Evolutionary conservation across 2,113 vertebrate species (phyloP), one percentile per base, ranked within the genome.

Genomic region (Coracopsis vasa): DNA sequence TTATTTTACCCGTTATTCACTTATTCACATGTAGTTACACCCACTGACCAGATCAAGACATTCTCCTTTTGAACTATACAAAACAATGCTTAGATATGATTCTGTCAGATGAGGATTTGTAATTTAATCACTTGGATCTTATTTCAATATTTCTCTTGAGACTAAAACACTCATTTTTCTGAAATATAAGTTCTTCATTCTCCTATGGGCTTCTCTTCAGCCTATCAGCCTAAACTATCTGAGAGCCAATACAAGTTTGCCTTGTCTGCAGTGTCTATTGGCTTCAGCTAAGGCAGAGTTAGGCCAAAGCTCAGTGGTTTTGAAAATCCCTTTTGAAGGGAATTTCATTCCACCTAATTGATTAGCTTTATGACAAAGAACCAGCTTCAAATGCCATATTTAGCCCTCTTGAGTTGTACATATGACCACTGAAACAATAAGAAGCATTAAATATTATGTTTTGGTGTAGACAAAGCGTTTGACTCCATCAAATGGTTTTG

Each of bases 261-360:
- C 83, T 21, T 89, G 35, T 61, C 54, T 86, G 84, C 31, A 81
- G 33, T 25, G 15, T 50, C 33, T 44, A 2, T 51, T 16, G 17
- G 4, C 42, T 78, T 67, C 73, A 75, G 78, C 13, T 51, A 80
- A 70, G 50, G 20, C 47, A 79, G 61, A 9, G 29, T 56, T 70
- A 53, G 71, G 37, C 37, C 74, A 61, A 10, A 24, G 41, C 29
- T 69, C 56, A 47, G 44, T 72, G 61, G 29, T 47, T 93, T 80
- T 93, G 74, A 92, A 94, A 90, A 82, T 60, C 37, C 29, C 24
- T 90, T 94, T 67, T 73, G 91, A 90, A 77, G n/a, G 9, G 42
- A 83, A 80, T 83, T 73, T 69, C 39, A 42, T 89, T 79, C 39
- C 48, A 73, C 27, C n/a, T 13, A 27, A 78, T 84, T 1, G 1